These are phyloP conservation scores for Drosophila prostipennis DNA, from an alignment of 2,888 invertebrate species.

Conservation along the genomic window DNA sequence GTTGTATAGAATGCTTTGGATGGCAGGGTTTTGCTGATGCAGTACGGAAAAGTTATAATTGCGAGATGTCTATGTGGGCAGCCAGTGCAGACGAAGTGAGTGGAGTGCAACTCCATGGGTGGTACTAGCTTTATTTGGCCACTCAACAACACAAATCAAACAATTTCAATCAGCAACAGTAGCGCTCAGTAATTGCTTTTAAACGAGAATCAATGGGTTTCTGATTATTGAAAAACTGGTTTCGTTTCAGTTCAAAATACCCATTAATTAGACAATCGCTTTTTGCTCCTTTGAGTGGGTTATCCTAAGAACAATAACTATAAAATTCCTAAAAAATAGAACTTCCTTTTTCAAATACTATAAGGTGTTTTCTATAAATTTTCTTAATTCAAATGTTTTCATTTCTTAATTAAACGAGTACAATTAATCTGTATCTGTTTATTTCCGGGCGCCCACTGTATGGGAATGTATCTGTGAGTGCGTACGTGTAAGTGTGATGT, in stretches of 20 bases:
- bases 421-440: slow-evolving; percentile 2
- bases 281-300: too few relatives aligned
- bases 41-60: slow-evolving; percentile 33
- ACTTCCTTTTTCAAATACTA: too few relatives aligned
- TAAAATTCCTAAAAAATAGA: too few relatives aligned
- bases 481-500: neutral
- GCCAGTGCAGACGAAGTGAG: neutral
- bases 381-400: neutral
- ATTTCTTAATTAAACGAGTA: neutral
- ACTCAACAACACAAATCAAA: slow-evolving; percentile 22
- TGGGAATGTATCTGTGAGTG: slow-evolving; percentile 3
- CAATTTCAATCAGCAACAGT: neutral
- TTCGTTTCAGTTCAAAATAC: neutral
- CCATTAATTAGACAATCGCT: neutral
- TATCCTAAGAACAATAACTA: too few relatives aligned
- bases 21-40: slow-evolving; percentile 15
- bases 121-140: slow-evolving; percentile 14
- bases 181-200: neutral
- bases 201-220: slow-evolving; percentile 1
- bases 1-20: neutral
- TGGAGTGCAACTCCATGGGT: slow-evolving; percentile 9
- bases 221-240: neutral
- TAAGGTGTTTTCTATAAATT: too few relatives aligned
- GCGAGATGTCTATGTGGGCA: slow-evolving; percentile 5
- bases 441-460: slow-evolving; percentile 4